A percentile compares a stretch with the other conserved stretches of the same genome.
Conservation (phyloP, 2,888 invertebrate genomes). For the Volucella zonaria region DNA sequence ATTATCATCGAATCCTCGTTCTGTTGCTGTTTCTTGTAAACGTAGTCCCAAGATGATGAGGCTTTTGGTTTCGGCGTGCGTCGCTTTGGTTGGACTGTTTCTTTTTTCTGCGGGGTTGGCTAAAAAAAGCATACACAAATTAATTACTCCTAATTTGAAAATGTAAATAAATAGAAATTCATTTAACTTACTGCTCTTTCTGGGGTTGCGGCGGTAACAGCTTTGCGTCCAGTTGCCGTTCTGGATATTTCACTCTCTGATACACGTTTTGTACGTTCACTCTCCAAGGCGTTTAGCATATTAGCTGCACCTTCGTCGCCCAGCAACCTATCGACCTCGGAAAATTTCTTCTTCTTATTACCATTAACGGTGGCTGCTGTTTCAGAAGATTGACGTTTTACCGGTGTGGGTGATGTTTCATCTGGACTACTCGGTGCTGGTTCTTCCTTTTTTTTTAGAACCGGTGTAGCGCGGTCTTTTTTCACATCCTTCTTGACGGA, state of each 20-base stretch:
- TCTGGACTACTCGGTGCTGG: conserved; percentile 16
- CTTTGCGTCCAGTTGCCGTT: conserved; percentile 39
- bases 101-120: conserved; percentile 70
- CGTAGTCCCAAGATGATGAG: conserved; percentile 84
- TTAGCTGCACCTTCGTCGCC: conserved; percentile 94
- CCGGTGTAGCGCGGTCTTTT: conserved; percentile 75
- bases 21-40: conserved; percentile 84
- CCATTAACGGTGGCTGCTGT: conserved; percentile 53
- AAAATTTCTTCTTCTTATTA: conserved; percentile 84
- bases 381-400: conserved; percentile 38
- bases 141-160: not conserved
- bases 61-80: conserved; percentile 75
- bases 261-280: conserved; percentile 77
- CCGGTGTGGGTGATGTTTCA: conserved; percentile 24
- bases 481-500: conserved; percentile 69
- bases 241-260: conserved; percentile 55
- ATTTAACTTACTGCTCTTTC: conserved; percentile 57
- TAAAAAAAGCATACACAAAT: conserved; percentile 11
- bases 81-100: conserved; percentile 61
- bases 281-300: conserved; percentile 91
- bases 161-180: not conserved
- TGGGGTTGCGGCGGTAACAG: conserved; percentile 68
- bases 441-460: conserved; percentile 75
- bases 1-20: conserved; percentile 91
- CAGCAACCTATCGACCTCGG: conserved; percentile 90